These are phyloP conservation scores for Limosa lapponica DNA, from an alignment of 2,797 vertebrate genomes.

Conservation along the genomic window DNA sequence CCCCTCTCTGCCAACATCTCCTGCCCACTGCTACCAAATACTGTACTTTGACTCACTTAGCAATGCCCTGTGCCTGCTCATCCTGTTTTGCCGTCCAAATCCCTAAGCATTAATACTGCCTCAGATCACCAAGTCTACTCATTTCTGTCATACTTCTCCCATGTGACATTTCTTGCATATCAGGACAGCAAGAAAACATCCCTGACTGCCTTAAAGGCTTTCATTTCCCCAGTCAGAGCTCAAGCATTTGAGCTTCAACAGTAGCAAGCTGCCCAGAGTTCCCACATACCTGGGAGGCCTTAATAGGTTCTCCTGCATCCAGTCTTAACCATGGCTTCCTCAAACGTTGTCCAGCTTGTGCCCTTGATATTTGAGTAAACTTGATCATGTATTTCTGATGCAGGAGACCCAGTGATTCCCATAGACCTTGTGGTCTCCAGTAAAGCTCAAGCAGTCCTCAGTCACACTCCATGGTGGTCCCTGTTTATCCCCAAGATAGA, in stretches of 20 bases:
- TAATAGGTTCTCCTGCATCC: neutral
- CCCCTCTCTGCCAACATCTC: neutral
- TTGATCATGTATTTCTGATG: neutral
- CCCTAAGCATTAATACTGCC: neutral
- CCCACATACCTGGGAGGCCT: accelerated
- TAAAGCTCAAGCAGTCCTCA: neutral
- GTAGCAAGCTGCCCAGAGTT: neutral
- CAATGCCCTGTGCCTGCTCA: neutral
- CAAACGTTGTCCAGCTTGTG: neutral
- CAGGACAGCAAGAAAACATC: neutral
- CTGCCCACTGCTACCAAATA: neutral
- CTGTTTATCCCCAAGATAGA: neutral
- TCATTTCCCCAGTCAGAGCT: neutral
- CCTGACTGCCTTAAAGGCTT: neutral
- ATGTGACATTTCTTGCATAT: neutral
- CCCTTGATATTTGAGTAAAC: neutral
- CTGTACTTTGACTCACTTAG: neutral
- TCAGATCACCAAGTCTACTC: neutral
- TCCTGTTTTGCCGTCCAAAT: neutral
- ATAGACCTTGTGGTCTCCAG: neutral
- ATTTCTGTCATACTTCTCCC: neutral
- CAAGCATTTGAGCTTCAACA: neutral
- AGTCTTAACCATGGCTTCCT: neutral
- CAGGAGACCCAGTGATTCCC: neutral
- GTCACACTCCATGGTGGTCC: neutral